phyloP scores from a whole-genome alignment of 2,113 vertebrate genomes.

The Daubentonia madagascariensis region DNA sequence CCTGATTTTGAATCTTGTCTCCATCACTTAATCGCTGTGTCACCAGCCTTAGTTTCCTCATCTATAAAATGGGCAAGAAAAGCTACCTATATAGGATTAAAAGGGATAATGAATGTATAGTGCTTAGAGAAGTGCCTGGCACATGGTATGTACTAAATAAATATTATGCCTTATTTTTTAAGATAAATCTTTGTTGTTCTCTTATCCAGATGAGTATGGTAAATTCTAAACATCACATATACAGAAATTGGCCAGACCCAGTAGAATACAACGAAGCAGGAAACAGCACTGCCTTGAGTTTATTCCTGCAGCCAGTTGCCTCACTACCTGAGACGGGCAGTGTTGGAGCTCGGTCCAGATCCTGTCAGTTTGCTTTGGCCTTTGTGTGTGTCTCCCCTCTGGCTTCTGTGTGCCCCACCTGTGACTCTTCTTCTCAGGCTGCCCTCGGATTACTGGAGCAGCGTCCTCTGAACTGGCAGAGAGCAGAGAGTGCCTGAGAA shows the following conservation, averaged over 20 bases:
- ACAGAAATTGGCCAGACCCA: not conserved
- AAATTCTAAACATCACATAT: not conserved
- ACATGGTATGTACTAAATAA: not conserved
- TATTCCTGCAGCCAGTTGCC: not conserved
- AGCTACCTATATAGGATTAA: not conserved
- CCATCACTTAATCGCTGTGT: not conserved
- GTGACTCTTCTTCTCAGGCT: not conserved
- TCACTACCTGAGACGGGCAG: not conserved
- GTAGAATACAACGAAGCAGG: not conserved
- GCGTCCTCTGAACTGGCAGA: not conserved
- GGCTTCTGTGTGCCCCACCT: not conserved
- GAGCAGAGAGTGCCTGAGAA: not conserved
- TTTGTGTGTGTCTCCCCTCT: too few relatives aligned
- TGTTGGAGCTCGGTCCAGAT: not conserved
- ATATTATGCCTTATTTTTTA: not conserved
- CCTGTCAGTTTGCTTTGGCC: not conserved
- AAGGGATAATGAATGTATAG: not conserved
- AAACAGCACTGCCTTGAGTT: not conserved
- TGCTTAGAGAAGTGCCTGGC: not conserved
- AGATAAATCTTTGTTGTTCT: not conserved
- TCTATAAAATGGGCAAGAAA: not conserved
- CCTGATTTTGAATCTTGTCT: not conserved
- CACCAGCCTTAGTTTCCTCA: not conserved
- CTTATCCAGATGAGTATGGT: not conserved
- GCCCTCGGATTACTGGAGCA: not conserved